Evolutionary conservation across 2,797 vertebrate species (phyloP).

Genomic region (Smutsia temminckii): DNA sequence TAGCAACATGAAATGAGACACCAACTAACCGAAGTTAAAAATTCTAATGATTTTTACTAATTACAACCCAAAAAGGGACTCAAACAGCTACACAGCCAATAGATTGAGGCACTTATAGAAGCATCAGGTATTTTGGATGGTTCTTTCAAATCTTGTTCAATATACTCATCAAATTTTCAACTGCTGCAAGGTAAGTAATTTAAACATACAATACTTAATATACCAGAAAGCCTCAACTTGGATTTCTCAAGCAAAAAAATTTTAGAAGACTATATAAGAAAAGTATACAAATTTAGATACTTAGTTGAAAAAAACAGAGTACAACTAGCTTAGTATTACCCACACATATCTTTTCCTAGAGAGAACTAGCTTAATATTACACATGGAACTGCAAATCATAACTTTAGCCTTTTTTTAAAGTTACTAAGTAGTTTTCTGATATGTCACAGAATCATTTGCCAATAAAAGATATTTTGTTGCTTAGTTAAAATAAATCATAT

Average conservation of each 20-base stretch:
- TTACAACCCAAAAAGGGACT: slow-evolving; percentile 15
- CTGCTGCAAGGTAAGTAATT: slow-evolving; percentile 1
- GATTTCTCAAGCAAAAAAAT: slow-evolving; percentile 16
- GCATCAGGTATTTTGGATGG: slow-evolving; percentile 18
- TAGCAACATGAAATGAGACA: slow-evolving; percentile 38
- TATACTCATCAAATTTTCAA: slow-evolving; percentile 56
- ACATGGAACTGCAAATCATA: slow-evolving; percentile 44
- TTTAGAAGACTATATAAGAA: neutral
- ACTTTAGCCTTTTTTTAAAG: slow-evolving; percentile 29
- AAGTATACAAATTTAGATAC: slow-evolving; percentile 34
- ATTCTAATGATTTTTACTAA: slow-evolving; percentile 48
- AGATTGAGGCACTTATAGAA: slow-evolving; percentile 33
- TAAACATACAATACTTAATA: slow-evolving; percentile 36
- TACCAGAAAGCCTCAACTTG: slow-evolving; percentile 52
- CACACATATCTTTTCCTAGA: slow-evolving; percentile 23
- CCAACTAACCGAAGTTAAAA: slow-evolving; percentile 47
- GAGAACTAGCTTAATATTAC: neutral
- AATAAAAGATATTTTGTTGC: slow-evolving; percentile 50
- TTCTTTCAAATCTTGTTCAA: slow-evolving; percentile 53
- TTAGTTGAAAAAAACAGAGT: slow-evolving; percentile 37
- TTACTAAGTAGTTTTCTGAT: slow-evolving; percentile 37
- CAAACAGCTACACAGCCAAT: neutral
- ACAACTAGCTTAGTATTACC: neutral
- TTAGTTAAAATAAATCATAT: slow-evolving; percentile 42
- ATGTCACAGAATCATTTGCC: slow-evolving; percentile 32